Base-by-base conservation (phyloP, 2,888 invertebrate species). In the Ypsolopha sequella region DNA sequence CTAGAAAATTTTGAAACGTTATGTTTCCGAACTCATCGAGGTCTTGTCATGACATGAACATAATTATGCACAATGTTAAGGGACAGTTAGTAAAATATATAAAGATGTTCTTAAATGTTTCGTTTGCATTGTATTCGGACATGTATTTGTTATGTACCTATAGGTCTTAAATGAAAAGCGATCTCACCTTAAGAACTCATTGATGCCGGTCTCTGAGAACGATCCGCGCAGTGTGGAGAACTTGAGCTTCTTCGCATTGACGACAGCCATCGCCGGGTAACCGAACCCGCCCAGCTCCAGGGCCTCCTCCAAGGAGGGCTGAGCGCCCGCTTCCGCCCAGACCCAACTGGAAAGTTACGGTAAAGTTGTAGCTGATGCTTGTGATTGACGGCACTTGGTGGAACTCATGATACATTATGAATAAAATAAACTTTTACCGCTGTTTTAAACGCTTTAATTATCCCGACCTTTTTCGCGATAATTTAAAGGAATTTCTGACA, bases 231-330 rank as follows among this genome's bases (percentile, higher is more conserved):
- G 88, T 7, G 96, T 89, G 0, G 98, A 95, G 86, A 94, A 99
- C 76, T 98, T 98, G 91, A 97, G 94, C 84, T 99, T 99, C 79
- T 98, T 95, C 10, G 93, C 91, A 80, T 98, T 99, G 53, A 99
- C 93, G 13, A 97, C 97, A 6, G 97, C 98, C 93, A 99, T 93
- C 1, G 99, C 98, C 1, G 99, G 99, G 78, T 99, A 99, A 8
- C 99, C 99, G 79, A 99, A 99, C 6, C 92, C 99, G 56, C 99
- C 99, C 59, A 99, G 93, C 70, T 97, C 99, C 38, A 99, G 77
- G 0, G 96, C 91, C 56, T 92, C 92, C 74, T 99, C 99, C 13
- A 99, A 73, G 0, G 92, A 90, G 0, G 88, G 73, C 75, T 99
- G 98, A 1, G 93, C 89, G 8, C 92, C 95, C 43, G 96, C 98